Evolutionary conservation across 2,888 invertebrate species (phyloP), one percentile per base, ranked within the genome.

Genomic region (Microctonus aethiopoides): DNA sequence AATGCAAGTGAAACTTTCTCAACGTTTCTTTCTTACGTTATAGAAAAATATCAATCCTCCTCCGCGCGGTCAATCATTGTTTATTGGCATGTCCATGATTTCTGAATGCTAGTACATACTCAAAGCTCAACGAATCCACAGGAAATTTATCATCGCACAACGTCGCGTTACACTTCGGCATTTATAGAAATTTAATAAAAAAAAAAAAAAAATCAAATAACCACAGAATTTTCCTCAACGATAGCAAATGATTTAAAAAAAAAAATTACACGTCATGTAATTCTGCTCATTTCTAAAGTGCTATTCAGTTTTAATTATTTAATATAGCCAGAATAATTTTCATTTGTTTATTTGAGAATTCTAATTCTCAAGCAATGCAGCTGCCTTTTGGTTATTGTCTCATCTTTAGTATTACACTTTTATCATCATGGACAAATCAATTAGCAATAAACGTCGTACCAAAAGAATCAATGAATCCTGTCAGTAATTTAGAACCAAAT

Each of bases 1-100:
- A 76, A 75, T 66, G 46, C 66, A 72, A 75, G 75, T 72, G 75
- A 76, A 76, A 76, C 74, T 76, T 64, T 59, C 51, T 75, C 62
- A 52, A 64, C 70, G 67, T 74, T 78, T 79, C 81, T 85, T 85
- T 85, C 81, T 80, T 79, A 61, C 32, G 69, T 77, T 77, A 77
- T 77, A 76, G 74, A 78, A 78, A 77, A 77, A 75, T 74, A n/a
- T 68, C 56, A 72, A n/a, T n/a, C n/a, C 71, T 74, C 68, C 72
- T 64, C 65, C 70, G 67, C 56, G 57, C 63, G 46, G 62, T 56
- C 34, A 74, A 64, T 72, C 70, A 80, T 82, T 82, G 81, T 80
- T 82, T 79, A 78, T 78, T 77, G 80, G 69, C 76, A 73, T 74
- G 13, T 29, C 76, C 62, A 74, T 71, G 65, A 69, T 67, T 20